phyloP scores from a whole-genome alignment of 1,140 invertebrate genomes.

The Dufourea novaeangliae region DNA sequence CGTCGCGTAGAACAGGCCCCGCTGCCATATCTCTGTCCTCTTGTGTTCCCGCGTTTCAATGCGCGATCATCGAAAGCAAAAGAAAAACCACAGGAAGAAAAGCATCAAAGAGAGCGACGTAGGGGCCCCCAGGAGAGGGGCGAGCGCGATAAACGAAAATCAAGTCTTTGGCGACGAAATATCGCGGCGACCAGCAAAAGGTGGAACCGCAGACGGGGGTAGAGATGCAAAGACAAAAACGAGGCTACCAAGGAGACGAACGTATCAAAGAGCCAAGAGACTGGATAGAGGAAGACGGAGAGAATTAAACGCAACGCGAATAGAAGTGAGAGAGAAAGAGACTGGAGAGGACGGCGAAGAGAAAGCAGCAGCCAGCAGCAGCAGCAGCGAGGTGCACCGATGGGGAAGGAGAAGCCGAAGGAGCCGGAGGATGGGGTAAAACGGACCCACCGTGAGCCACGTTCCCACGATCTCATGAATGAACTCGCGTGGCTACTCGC shows the following conservation, averaged over 20 bases:
- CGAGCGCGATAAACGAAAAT: constrained; percentile 44
- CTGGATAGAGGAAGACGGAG: constrained; percentile 33
- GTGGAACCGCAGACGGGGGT: constrained; percentile 30
- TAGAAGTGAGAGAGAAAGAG: constrained; percentile 20
- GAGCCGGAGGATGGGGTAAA: constrained; percentile 61
- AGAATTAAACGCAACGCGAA: constrained; percentile 14
- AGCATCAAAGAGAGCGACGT: neutral
- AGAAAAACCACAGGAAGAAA: neutral
- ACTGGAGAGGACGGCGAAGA: constrained; percentile 24
- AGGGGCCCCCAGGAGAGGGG: constrained; percentile 1
- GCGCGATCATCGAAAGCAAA: neutral
- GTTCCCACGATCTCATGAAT: constrained; percentile 82
- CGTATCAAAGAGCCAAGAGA: constrained; percentile 45
- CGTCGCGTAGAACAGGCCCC: too few relatives aligned
- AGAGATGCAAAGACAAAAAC: constrained; percentile 36
- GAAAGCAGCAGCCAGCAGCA: too few relatives aligned
- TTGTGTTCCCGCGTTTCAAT: too few relatives aligned
- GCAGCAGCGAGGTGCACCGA: constrained; percentile 23
- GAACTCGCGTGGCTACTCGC: constrained; percentile 81
- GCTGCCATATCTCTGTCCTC: too few relatives aligned
- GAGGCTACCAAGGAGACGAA: constrained; percentile 36
- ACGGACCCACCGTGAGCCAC: constrained; percentile 73
- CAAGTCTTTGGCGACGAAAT: constrained; percentile 39
- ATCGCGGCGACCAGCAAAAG: constrained; percentile 38
- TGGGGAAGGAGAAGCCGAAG: constrained; percentile 53